Base-by-base conservation (phyloP, 2,797 vertebrate genomes). In the Amniataba percoides region DNA sequence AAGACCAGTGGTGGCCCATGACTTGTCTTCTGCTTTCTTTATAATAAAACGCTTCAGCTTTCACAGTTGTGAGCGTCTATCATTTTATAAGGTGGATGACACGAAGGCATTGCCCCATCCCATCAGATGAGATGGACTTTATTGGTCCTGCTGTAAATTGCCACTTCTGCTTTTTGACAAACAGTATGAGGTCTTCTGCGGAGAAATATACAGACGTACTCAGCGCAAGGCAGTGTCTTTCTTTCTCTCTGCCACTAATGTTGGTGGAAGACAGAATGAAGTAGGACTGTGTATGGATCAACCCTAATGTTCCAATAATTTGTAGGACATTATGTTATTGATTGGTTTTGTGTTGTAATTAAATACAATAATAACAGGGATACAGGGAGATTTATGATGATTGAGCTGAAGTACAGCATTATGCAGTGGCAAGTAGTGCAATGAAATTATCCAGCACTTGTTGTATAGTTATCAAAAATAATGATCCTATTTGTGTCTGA, bases 31-130 rank as follows among this genome's bases (percentile, higher is more conserved):
- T 89, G 88, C 84, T 91, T 91, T 87, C 87, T 91, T 93, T 87
- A 77, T 88, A 94, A 94, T 95, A 95, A 96, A 95, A 90, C 7
- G 59, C 82, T 85, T 90, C 74, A 80, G 88, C 87, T 85, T 89
- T 80, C 78, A 83, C 71, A 52, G 74, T 83, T 79, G 66, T 82
- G 58, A 51, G 25, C 16, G 56, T 89, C 84, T 18, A 60, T 92
- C 75, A 82, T 90, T 92, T 89, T 69, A 79, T 77, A 83, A 77
- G 71, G 67, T 80, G 72, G 74, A 36, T 82, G 81, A 88, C 89
- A 77, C 3, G 11, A 65, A 78, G 82, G 77, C 72, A 65, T 59
- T 62, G 71, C 56, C 65, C 75, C 68, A 18, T 71, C 73, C 73
- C 43, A 25, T 89, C 83, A 72, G 48, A 65, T 72, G 74, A 43